Evolutionary conservation across 2,888 invertebrate genomes (phyloP).

Genomic region (Ommatoiulus sabulosus): DNA sequence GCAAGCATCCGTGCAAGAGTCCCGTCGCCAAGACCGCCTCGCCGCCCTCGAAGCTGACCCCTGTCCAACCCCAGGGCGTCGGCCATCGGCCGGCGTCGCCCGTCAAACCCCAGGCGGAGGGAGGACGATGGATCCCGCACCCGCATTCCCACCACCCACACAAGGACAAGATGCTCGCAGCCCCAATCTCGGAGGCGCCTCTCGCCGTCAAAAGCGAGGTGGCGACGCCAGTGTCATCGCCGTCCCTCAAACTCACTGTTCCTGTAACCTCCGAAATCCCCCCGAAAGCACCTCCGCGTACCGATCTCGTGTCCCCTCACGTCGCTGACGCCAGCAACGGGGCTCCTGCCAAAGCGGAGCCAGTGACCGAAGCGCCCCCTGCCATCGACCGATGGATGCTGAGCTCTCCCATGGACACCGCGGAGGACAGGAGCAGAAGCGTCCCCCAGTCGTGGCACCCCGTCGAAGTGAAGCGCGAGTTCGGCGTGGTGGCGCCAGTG

Average conservation of each 20-base stretch:
- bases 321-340: not conserved
- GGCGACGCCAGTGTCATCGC: not conserved
- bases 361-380: not conserved
- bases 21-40: not conserved
- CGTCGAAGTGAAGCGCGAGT: not conserved
- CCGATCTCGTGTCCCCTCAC: not conserved
- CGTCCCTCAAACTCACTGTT: not conserved
- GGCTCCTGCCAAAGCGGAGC: no score
- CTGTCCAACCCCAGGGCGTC: not conserved
- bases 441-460: not conserved
- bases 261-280: not conserved
- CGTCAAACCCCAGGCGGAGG: conserved; percentile 45
- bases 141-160: conserved; percentile 35
- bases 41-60: not conserved
- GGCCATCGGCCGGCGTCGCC: conserved; percentile 29
- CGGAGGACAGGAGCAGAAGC: not conserved
- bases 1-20: not conserved
- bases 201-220: not conserved
- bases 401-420: not conserved
- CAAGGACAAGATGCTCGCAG: conserved; percentile 20
- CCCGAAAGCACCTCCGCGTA: not conserved
- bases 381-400: conserved; percentile 50
- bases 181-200: not conserved
- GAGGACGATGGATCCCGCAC: conserved; percentile 55
- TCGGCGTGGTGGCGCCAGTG: conserved; percentile 41